Evolutionary conservation across 92 coral and sea anemone species (phyloP).

Genomic region (Porites cylindrica): DNA sequence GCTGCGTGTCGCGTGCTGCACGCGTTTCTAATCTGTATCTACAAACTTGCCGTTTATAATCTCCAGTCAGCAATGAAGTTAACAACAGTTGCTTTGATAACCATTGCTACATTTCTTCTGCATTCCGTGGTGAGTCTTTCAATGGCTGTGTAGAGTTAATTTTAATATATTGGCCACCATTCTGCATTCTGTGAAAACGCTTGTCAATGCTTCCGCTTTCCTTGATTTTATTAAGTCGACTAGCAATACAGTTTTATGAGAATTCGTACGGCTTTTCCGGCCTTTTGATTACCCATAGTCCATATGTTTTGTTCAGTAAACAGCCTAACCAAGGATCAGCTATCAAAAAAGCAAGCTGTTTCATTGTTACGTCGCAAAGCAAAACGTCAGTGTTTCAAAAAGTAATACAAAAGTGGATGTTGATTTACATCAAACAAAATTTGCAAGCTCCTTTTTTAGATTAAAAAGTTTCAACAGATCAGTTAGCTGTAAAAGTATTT

Average conservation of each 20-base stretch:
- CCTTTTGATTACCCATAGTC: no score
- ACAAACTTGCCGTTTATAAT: not conserved
- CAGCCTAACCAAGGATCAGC: no score
- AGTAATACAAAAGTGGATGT: no score
- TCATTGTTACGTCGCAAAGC: no score
- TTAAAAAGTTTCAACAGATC: not conserved
- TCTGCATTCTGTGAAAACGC: not conserved
- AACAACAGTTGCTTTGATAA: not conserved
- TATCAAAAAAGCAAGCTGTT: no score
- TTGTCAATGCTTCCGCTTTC: not conserved
- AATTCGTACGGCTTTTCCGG: no score
- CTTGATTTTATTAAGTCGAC: not conserved
- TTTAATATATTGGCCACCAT: not conserved
- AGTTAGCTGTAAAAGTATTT: not conserved
- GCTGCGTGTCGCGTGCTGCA: not conserved
- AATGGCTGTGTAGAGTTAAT: not conserved
- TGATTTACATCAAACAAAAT: no score
- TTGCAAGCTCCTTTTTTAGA: no score
- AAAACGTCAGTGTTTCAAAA: not conserved
- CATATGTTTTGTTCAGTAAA: no score
- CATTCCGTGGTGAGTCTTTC: conserved; percentile 6
- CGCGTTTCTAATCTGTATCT: not conserved
- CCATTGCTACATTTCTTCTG: not conserved
- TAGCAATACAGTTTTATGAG: not conserved
- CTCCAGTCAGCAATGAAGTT: conserved; percentile 3